Evolutionary conservation across 2,113 vertebrate genomes (phyloP).

Genomic region (Hirundichthys speculiger): DNA sequence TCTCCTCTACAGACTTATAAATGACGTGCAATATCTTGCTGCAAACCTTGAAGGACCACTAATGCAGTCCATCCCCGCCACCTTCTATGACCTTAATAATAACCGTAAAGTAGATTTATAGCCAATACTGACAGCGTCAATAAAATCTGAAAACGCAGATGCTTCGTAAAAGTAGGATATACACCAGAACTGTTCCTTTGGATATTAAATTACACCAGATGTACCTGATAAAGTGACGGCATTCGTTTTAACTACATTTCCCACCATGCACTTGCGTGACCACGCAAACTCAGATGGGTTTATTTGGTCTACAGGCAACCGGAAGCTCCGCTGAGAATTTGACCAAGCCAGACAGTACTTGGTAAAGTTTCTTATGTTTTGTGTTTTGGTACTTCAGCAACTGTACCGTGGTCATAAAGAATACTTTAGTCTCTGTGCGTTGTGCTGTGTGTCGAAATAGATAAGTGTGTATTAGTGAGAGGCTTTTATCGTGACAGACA

Average conservation of each 20-base stretch:
- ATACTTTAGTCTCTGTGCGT: neutral
- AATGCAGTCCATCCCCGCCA: too few relatives aligned
- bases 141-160: too few relatives aligned
- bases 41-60: too few relatives aligned
- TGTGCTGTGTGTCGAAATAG: neutral
- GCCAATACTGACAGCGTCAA: too few relatives aligned
- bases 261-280: slow-evolving; percentile 19
- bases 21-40: too few relatives aligned
- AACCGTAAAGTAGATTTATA: too few relatives aligned
- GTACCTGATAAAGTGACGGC: too few relatives aligned
- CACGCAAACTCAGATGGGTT: slow-evolving; percentile 66
- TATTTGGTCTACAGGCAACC: slow-evolving; percentile 67
- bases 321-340: slow-evolving; percentile 71
- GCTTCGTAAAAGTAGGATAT: too few relatives aligned
- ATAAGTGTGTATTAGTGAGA: neutral
- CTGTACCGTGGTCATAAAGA: neutral
- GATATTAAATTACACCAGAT: neutral
- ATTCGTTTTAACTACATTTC: slow-evolving; percentile 52
- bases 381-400: slow-evolving; percentile 11
- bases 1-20: too few relatives aligned
- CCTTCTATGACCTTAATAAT: too few relatives aligned
- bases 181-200: too few relatives aligned
- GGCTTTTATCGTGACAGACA: slow-evolving; percentile 9
- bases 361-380: slow-evolving; percentile 70
- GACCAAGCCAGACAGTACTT: slow-evolving; percentile 61